phyloP scores from a whole-genome alignment of 2,113 vertebrate species.

The Periophthalmus modestus region DNA sequence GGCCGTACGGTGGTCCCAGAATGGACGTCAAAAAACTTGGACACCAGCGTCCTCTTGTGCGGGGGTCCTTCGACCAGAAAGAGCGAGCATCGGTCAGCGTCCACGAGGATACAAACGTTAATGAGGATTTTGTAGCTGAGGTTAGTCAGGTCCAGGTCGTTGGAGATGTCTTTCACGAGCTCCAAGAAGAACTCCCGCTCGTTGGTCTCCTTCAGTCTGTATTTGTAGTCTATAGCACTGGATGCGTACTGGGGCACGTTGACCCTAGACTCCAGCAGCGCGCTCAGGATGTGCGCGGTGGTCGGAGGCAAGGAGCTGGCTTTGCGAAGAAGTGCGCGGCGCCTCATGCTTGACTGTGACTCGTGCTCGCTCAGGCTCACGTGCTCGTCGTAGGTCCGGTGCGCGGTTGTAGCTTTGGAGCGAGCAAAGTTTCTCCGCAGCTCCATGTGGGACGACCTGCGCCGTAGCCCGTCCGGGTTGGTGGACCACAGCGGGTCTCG shows the following conservation, averaged over 20 bases:
- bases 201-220: constrained; percentile 76
- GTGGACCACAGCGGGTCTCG: constrained; percentile 65
- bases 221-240: constrained; percentile 80
- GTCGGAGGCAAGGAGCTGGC: constrained; percentile 81
- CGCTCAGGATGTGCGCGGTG: constrained; percentile 80
- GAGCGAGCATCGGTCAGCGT: constrained; percentile 80
- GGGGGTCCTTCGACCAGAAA: constrained; percentile 80
- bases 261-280: constrained; percentile 79
- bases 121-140: constrained; percentile 81
- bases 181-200: constrained; percentile 82
- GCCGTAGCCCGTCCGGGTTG: constrained; percentile 69
- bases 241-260: constrained; percentile 79
- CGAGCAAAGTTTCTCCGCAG: constrained; percentile 79
- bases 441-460: constrained; percentile 79
- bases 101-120: constrained; percentile 80
- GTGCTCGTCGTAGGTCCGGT: constrained; percentile 80
- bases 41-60: constrained; percentile 79
- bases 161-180: constrained; percentile 81
- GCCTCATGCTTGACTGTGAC: constrained; percentile 75
- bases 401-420: constrained; percentile 75
- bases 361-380: constrained; percentile 71
- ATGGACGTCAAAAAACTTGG: constrained; percentile 81
- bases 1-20: constrained; percentile 78
- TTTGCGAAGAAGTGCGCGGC: constrained; percentile 80
- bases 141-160: constrained; percentile 78